phyloP scores from a whole-genome alignment of 2,113 vertebrate species.

The Emydura subglobosa region DNA sequence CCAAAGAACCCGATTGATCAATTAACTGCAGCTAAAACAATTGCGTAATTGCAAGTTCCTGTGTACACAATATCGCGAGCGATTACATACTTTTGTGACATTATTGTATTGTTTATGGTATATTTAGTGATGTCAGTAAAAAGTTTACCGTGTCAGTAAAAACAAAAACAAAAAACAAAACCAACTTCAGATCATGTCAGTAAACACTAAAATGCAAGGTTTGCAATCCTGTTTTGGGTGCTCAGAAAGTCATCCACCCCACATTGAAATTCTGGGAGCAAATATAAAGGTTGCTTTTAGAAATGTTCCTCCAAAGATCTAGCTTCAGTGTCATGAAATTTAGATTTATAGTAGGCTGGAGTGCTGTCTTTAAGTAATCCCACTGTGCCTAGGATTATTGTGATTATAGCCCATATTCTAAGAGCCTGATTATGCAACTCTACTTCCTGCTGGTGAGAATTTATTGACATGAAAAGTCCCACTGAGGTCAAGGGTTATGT shows the following conservation, averaged over 20 bases:
- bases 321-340: conserved; percentile 22
- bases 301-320: background rate
- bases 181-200: no score
- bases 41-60: no score
- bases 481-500: background rate
- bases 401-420: background rate
- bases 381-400: background rate
- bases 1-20: no score
- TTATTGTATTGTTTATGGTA: no score
- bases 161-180: no score
- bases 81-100: no score
- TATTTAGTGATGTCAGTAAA: no score
- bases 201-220: no score
- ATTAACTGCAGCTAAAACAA: no score
- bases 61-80: no score
- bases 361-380: background rate
- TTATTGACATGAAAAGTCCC: conserved; percentile 11
- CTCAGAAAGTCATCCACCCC: background rate
- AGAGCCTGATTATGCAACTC: conserved; percentile 31
- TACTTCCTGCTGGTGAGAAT: background rate
- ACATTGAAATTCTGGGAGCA: conserved; percentile 26
- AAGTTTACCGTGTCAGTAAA: no score
- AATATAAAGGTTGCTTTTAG: background rate
- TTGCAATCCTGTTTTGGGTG: no score
- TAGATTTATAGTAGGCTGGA: background rate